Evolutionary conservation across 2,888 invertebrate species (phyloP), one percentile per base, ranked within the genome.

Genomic region (Entomobrya proxima): DNA sequence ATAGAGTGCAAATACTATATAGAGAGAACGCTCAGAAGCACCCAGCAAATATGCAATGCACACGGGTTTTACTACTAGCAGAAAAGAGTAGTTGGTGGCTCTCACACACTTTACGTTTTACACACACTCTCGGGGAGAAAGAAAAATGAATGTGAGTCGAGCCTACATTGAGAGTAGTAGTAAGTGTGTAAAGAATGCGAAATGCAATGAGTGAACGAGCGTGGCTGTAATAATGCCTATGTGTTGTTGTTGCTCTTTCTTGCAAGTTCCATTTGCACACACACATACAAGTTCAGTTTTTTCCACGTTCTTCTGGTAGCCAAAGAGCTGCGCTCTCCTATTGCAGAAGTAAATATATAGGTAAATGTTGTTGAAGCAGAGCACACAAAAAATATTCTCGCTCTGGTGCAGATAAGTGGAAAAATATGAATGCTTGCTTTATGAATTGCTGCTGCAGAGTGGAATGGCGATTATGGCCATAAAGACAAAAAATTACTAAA

Each of bases 281-380:
- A 35, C 35, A 61, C 61, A 61, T n/a, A n/a, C n/a, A n/a, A n/a
- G n/a, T n/a, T n/a, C 61, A 32, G 61, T 61, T 61, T n/a, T n/a
- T n/a, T n/a, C n/a, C n/a, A n/a, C n/a, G n/a, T n/a, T n/a, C n/a
- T n/a, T n/a, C n/a, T n/a, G n/a, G n/a, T n/a, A n/a, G n/a, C 61
- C 61, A 61, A 58, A n/a, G 5, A 58, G 30, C 30, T 2, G 37
- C 3, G 21, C 7, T 37, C 64, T 21, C 11, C 30, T 32, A 37
- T 24, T 44, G 27, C 32, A 69, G 27, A 40, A 77, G 83, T 83
- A 83, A 83, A 83, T 64, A 83, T 55, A 74, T 77, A 83, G 83
- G 76, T 64, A 64, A 50, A 50, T 50, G 35, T 18, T 61, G 40
- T 47, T 30, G 69, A 2, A 74, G 47, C 37, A 47, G n/a, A 1